phyloP scores from a whole-genome alignment of 2,888 invertebrate genomes.

The Chymomyza amoena region DNA sequence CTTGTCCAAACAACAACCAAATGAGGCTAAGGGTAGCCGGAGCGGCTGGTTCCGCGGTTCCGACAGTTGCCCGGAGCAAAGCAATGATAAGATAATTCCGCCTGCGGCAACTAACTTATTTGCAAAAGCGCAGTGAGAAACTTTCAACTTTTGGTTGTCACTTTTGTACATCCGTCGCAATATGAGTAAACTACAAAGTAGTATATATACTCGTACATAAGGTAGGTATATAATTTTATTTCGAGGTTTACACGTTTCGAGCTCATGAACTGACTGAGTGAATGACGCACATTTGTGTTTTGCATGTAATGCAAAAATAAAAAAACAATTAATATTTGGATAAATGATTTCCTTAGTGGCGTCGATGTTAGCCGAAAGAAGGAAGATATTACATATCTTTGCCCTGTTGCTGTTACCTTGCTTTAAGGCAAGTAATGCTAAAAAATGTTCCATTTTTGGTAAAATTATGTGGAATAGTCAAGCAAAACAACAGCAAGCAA shows the following conservation, averaged over 20 bases:
- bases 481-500: not conserved
- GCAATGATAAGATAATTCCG: not conserved
- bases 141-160: not conserved
- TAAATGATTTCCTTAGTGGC: too few relatives aligned
- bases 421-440: not conserved
- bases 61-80: not conserved
- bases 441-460: not conserved
- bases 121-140: not conserved
- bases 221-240: too few relatives aligned
- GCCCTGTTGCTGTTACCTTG: not conserved
- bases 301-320: not conserved
- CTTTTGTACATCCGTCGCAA: not conserved
- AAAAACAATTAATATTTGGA: too few relatives aligned
- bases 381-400: not conserved
- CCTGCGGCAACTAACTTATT: not conserved
- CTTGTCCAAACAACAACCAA: conserved; percentile 32
- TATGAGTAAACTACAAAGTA: not conserved
- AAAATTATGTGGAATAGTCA: not conserved
- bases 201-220: not conserved
- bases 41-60: not conserved
- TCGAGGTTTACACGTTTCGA: not conserved
- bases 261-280: not conserved
- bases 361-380: not conserved
- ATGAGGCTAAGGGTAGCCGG: conserved; percentile 42
- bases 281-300: not conserved